Evolutionary conservation across 1,140 invertebrate genomes (phyloP).

Genomic region (Galleria mellonella): DNA sequence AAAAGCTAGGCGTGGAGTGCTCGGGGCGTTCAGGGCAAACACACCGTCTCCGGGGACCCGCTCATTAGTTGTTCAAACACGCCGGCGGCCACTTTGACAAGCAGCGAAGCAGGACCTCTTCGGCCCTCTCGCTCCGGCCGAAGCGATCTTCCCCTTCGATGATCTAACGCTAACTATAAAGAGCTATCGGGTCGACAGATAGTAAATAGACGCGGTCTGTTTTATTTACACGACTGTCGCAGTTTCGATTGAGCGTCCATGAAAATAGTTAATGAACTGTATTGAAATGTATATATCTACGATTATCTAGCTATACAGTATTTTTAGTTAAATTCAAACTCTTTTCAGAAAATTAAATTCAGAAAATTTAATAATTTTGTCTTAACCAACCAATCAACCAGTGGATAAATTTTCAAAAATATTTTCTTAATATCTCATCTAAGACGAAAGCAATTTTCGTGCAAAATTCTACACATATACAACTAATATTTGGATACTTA

Average conservation of each 20-base stretch:
- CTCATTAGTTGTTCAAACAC: slow-evolving; percentile 66
- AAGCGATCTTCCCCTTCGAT: slow-evolving; percentile 49
- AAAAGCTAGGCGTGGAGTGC: slow-evolving; percentile 33
- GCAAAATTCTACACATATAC: too few relatives aligned
- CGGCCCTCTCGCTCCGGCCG: slow-evolving; percentile 3
- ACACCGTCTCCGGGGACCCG: slow-evolving; percentile 50
- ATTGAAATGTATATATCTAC: neutral
- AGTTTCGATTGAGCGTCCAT: neutral
- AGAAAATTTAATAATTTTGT: too few relatives aligned
- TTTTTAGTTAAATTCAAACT: too few relatives aligned
- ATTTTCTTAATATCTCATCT: too few relatives aligned
- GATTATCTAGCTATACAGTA: too few relatives aligned
- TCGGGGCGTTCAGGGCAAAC: slow-evolving; percentile 53
- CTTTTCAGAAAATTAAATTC: too few relatives aligned
- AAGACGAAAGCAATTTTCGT: too few relatives aligned
- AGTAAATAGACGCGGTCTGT: slow-evolving; percentile 36
- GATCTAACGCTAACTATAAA: slow-evolving; percentile 51
- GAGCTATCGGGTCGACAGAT: slow-evolving; percentile 39
- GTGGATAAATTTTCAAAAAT: too few relatives aligned
- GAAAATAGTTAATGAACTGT: neutral
- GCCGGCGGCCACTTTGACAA: slow-evolving; percentile 66
- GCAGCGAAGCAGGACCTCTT: slow-evolving; percentile 36
- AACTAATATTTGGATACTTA: too few relatives aligned
- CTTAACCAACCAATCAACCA: too few relatives aligned
- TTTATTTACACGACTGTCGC: neutral